phyloP scores from a whole-genome alignment of 1,140 invertebrate genomes.

The Muscidifurax raptorellus region DNA sequence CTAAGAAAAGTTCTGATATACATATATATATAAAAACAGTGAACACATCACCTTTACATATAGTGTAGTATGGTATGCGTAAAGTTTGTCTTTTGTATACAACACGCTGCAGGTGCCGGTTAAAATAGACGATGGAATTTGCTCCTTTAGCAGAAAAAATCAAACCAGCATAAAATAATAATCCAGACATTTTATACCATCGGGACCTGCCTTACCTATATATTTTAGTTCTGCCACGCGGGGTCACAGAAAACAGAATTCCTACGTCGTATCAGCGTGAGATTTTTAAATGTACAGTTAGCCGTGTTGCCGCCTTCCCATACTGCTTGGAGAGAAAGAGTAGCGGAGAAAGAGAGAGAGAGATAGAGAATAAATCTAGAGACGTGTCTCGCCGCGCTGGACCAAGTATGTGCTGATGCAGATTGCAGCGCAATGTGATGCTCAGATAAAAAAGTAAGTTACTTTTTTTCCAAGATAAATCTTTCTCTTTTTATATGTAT shows the following conservation, averaged over 20 bases:
- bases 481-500: neutral
- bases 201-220: neutral
- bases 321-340: neutral
- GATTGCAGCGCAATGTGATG: neutral
- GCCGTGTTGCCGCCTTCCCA: constrained; percentile 37
- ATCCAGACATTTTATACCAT: neutral
- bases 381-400: constrained; percentile 25
- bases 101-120: no score
- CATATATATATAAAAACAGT: no score
- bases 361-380: neutral
- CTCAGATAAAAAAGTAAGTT: neutral
- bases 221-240: neutral
- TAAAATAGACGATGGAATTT: no score
- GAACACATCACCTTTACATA: no score
- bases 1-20: no score
- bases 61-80: no score
- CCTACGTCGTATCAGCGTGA: neutral
- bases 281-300: constrained; percentile 41
- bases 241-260: neutral
- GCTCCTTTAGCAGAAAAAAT: no score
- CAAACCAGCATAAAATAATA: no score
- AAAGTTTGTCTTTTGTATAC: no score
- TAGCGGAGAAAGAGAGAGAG: no score
- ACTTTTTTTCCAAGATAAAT: neutral
- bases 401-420: neutral